Evolutionary conservation across 2,888 invertebrate genomes (phyloP).

Genomic region (Tachina fera): DNA sequence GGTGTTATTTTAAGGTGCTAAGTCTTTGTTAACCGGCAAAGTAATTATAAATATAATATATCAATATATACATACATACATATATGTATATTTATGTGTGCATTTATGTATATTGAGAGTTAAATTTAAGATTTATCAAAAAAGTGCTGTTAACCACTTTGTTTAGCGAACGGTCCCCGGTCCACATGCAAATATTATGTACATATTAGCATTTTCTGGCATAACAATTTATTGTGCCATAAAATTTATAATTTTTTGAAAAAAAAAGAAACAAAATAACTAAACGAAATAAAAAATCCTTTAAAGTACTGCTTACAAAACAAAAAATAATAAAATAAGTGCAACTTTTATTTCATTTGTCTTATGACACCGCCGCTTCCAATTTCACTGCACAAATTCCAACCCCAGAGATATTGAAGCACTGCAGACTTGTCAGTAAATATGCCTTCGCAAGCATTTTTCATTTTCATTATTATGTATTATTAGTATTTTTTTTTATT

Average conservation of each 20-base stretch:
- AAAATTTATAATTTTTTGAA: neutral
- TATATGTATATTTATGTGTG: no score
- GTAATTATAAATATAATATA: no score
- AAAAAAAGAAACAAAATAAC: neutral
- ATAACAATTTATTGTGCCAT: no score
- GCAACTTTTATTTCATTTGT: neutral
- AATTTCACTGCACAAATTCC: constrained; percentile 11
- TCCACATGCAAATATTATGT: no score
- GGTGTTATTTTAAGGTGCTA: no score
- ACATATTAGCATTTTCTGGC: no score
- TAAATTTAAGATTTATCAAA: no score
- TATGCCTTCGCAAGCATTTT: constrained; percentile 45
- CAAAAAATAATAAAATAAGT: neutral
- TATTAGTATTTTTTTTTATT: neutral
- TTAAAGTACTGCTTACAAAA: constrained; percentile 31
- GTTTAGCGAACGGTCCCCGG: no score
- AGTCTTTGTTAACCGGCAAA: no score
- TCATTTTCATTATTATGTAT: constrained; percentile 19
- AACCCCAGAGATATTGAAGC: constrained; percentile 36
- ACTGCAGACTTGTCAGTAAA: constrained; percentile 40
- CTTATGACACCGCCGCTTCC: constrained; percentile 21
- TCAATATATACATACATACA: no score
- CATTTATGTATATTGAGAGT: no score
- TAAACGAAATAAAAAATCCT: constrained; percentile 7
- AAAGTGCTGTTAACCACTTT: no score